Conservation (phyloP, 2,888 invertebrate genomes). For the Acheta domesticus region DNA sequence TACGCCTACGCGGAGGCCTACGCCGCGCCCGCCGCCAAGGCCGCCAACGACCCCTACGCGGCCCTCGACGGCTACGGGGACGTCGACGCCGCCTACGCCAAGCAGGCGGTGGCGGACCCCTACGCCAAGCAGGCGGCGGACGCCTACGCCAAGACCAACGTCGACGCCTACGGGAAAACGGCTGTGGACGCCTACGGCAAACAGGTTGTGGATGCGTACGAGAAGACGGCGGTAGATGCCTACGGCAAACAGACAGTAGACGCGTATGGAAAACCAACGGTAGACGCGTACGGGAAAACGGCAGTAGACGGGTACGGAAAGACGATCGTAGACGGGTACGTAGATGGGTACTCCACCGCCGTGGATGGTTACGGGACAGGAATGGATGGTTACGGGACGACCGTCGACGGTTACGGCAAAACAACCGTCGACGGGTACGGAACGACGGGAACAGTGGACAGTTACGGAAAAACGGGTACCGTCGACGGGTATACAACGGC, state of each 20-base stretch:
- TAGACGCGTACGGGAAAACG: slow-evolving; percentile 4
- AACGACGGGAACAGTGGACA: background rate
- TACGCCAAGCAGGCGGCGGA: background rate
- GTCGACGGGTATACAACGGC: background rate
- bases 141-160: background rate
- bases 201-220: background rate
- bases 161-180: background rate
- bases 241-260: background rate
- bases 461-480: slow-evolving; percentile 1
- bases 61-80: background rate
- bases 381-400: background rate
- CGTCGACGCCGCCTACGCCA: background rate
- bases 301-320: background rate
- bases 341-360: background rate
- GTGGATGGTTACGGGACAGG: background rate
- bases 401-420: background rate
- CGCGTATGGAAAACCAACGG: background rate
- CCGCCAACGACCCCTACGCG: slow-evolving; percentile 35
- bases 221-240: background rate
- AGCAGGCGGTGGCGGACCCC: background rate
- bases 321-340: background rate
- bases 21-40: background rate
- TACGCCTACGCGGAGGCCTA: slow-evolving; percentile 18
- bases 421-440: slow-evolving; percentile 3
- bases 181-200: background rate